These are phyloP conservation scores for Smutsia gigantea DNA, from an alignment of 2,797 vertebrate species.

Conservation along the genomic window DNA sequence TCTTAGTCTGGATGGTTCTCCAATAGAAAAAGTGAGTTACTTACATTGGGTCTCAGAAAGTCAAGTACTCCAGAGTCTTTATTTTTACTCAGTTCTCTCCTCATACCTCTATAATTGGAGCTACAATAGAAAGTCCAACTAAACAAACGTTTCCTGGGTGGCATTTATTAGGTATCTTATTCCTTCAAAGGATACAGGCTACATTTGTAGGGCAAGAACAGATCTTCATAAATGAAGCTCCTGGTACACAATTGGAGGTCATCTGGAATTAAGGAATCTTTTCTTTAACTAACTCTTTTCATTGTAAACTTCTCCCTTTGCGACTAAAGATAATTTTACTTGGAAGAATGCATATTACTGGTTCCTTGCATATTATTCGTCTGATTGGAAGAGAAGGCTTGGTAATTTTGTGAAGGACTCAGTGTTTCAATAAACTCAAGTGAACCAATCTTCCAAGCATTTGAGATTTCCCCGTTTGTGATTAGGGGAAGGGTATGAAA, in stretches of 20 bases:
- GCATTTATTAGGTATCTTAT: neutral
- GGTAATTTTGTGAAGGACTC: neutral
- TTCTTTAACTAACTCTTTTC: neutral
- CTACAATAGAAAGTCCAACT: neutral
- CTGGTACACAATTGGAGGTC: neutral
- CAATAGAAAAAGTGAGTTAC: neutral
- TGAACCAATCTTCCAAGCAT: constrained; percentile 20
- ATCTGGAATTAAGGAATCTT: neutral
- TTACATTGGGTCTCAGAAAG: neutral
- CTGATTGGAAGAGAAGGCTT: neutral
- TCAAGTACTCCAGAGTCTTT: neutral
- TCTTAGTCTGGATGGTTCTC: neutral
- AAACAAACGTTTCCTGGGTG: neutral
- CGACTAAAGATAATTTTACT: neutral
- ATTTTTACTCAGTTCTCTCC: neutral
- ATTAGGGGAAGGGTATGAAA: constrained; percentile 27
- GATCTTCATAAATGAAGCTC: neutral
- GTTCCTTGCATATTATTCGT: neutral
- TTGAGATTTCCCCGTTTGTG: constrained; percentile 15
- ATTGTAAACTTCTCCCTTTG: neutral
- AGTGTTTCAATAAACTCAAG: neutral
- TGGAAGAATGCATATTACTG: neutral
- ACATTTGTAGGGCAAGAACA: neutral
- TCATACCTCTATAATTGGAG: neutral
- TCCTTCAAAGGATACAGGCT: neutral